Conservation (phyloP, 2,113 vertebrate species). For the Tonatia bakeri region DNA sequence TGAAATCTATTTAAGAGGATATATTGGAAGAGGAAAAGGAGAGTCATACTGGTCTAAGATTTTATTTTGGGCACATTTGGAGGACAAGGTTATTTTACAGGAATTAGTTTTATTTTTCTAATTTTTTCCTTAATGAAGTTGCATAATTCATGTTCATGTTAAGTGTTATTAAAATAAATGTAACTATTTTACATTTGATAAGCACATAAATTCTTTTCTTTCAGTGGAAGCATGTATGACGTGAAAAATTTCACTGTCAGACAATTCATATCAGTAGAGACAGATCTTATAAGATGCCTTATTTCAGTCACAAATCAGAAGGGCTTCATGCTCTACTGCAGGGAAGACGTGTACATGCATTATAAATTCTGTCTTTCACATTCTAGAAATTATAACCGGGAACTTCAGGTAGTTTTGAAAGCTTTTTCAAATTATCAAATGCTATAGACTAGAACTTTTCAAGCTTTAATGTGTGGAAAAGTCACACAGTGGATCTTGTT, state of each 20-base stretch:
- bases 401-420: conserved; percentile 36
- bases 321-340: conserved; percentile 37
- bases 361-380: conserved; percentile 63
- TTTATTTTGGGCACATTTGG: conserved; percentile 19
- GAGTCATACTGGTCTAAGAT: neutral
- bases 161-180: conserved; percentile 47
- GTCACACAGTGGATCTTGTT: neutral
- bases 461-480: neutral
- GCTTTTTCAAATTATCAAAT: conserved; percentile 24
- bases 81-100: conserved; percentile 31
- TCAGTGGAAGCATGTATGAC: conserved; percentile 16
- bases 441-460: neutral
- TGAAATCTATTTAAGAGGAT: conserved; percentile 39
- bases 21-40: conserved; percentile 29
- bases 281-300: conserved; percentile 54
- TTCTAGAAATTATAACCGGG: conserved; percentile 58
- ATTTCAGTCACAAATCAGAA: conserved; percentile 73
- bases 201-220: conserved; percentile 57
- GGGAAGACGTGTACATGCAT: conserved; percentile 51
- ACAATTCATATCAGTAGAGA: conserved; percentile 60
- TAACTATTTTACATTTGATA: conserved; percentile 53
- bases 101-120: conserved; percentile 44
- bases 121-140: conserved; percentile 25
- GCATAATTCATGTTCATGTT: conserved; percentile 39
- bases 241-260: conserved; percentile 32